Evolutionary conservation across 2,797 vertebrate genomes (phyloP), one percentile per base, ranked within the genome.

Genomic region (Oophaga sylvatica): DNA sequence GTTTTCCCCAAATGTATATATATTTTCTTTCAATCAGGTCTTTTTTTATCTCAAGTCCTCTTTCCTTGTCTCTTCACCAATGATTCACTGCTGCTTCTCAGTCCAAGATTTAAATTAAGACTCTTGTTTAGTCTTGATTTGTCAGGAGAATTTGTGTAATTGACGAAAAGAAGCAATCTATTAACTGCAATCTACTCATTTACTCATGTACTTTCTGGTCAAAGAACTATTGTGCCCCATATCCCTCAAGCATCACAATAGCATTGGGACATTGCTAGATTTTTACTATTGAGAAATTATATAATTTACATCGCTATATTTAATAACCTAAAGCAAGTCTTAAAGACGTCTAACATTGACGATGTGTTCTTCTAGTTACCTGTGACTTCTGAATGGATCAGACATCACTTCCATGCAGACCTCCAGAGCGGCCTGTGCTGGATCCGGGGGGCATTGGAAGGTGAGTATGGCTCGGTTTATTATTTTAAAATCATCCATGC

Each of bases 1-100:
- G 88, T 89, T 89, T 89, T 89, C 88, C 78, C 84, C 88, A 89
- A 89, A 89, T 89, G 88, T 86, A 86, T 89, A 86, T 86, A 89
- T 86, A 81, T 89, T 59, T 89, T 86, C 73, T 79, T 86, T 86
- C 88, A 86, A 82, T 86, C 79, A 78, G 70, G 65, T 82, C 88
- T 89, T 89, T 86, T 89, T 89, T 89, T 89, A 86, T 86, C 88
- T 89, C 80, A 83, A 81, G 79, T 81, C 75, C 80, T 88, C 88
- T 71, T 89, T 86, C 84, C 84, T 89, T 79, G 73, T 86, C 88
- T 86, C 80, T 89, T 89, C 88, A 78, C 53, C 84, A 82, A 65
- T 86, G 88, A 89, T 86, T 89, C 80, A 86, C n/a, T 76, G 29
- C n/a, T 78, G 68, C 45, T 57, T 56, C 77, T 71, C 80, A 70